These are phyloP conservation scores for Eulemur rubriventer DNA, from an alignment of 2,797 vertebrate genomes.

Conservation along the genomic window DNA sequence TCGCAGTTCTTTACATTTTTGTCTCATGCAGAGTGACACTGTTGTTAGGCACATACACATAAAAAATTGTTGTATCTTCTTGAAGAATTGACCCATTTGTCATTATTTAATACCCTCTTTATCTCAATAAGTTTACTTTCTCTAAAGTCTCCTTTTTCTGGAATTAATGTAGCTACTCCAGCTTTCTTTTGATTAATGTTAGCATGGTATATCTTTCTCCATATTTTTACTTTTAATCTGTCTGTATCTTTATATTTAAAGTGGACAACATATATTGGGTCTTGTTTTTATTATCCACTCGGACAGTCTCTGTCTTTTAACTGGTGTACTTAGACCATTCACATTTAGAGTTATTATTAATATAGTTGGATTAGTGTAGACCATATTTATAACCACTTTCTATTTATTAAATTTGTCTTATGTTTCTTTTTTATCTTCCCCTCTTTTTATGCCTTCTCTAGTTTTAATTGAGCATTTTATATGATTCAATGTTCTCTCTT, in stretches of 20 bases:
- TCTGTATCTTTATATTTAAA: neutral
- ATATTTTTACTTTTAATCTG: neutral
- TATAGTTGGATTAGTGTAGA: neutral
- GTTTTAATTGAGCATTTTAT: neutral
- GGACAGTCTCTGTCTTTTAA: neutral
- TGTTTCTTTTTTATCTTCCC: neutral
- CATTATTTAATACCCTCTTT: neutral
- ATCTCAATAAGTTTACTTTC: neutral
- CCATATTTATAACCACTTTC: neutral
- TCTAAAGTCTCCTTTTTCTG: neutral
- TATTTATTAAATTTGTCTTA: neutral
- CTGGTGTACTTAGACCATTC: neutral
- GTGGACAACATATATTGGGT: neutral
- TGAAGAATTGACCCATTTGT: neutral
- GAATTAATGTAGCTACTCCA: neutral
- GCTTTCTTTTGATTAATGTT: neutral
- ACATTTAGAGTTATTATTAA: neutral
- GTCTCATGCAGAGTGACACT: neutral
- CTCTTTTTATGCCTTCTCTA: neutral
- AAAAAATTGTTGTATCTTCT: neutral
- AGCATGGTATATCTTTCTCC: neutral
- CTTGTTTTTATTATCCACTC: neutral
- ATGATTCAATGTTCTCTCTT: neutral
- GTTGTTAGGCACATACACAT: neutral
- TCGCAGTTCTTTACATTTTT: neutral